These are phyloP conservation scores for Chrysolina oricalcia DNA, from an alignment of 2,888 invertebrate genomes.

Conservation along the genomic window DNA sequence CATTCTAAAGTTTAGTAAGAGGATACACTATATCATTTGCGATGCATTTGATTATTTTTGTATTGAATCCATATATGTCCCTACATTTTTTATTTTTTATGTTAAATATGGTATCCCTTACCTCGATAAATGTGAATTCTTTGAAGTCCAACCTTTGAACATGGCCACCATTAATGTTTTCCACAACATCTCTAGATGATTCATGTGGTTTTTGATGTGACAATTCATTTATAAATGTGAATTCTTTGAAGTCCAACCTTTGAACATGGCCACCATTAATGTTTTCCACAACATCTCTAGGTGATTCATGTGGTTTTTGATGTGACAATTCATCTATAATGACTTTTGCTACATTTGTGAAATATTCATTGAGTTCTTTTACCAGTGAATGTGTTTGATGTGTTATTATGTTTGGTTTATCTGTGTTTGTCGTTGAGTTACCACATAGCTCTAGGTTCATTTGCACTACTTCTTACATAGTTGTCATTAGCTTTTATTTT, in stretches of 20 bases:
- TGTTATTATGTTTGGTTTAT: slow-evolving; percentile 15
- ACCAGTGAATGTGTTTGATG: slow-evolving; percentile 21
- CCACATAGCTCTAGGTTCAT: neutral
- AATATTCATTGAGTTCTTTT: slow-evolving; percentile 15
- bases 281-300: too few species aligned
- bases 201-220: slow-evolving; percentile 21
- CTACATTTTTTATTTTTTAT: slow-evolving; percentile 3
- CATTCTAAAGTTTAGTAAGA: too few species aligned
- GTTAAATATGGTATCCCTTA: neutral
- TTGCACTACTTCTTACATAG: slow-evolving; percentile 8
- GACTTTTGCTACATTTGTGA: slow-evolving; percentile 20
- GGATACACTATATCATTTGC: slow-evolving; percentile 23
- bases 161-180: slow-evolving; percentile 13
- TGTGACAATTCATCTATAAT: slow-evolving; percentile 17
- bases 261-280: too few species aligned
- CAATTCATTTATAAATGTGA: too few species aligned
- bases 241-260: too few species aligned
- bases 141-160: slow-evolving; percentile 12
- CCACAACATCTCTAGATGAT: slow-evolving; percentile 16
- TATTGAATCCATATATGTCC: slow-evolving; percentile 18
- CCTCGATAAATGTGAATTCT: neutral
- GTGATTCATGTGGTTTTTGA: too few species aligned
- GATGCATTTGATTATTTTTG: slow-evolving; percentile 21
- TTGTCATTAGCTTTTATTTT: slow-evolving; percentile 25
- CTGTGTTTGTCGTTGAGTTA: slow-evolving; percentile 18